phyloP scores from a whole-genome alignment of 2,113 vertebrate species.

The Osmerus eperlanus region DNA sequence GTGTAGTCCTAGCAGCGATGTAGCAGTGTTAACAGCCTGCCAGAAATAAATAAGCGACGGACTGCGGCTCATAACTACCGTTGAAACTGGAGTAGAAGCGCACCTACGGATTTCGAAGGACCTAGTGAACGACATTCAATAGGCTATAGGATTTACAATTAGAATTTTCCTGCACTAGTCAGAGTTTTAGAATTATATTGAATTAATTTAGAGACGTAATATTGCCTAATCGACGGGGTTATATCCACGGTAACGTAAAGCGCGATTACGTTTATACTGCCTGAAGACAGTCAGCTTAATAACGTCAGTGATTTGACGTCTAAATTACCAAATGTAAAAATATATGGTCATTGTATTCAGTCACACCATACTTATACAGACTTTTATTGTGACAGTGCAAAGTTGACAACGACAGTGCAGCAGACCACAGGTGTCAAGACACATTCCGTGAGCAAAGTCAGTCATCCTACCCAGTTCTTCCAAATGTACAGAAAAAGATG shows the following conservation, averaged over 20 bases:
- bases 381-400: neutral
- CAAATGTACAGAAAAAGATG: neutral
- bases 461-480: neutral
- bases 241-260: too few relatives aligned
- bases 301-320: too few relatives aligned
- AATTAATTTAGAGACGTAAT: too few relatives aligned
- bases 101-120: neutral
- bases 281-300: too few relatives aligned
- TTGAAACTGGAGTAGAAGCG: neutral
- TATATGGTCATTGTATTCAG: too few relatives aligned
- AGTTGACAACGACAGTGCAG: neutral
- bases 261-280: too few relatives aligned
- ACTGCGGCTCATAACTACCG: constrained; percentile 60
- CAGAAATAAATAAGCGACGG: constrained; percentile 41
- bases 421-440: neutral
- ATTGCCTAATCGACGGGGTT: too few relatives aligned
- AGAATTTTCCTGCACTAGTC: too few relatives aligned
- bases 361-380: neutral
- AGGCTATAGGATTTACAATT: too few relatives aligned
- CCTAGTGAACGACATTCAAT: neutral
- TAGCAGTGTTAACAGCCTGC: neutral
- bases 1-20: neutral
- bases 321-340: too few relatives aligned
- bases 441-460: neutral
- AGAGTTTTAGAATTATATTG: too few relatives aligned